These are phyloP conservation scores for Solenopsis fugax DNA, from an alignment of 1,140 invertebrate species.

Conservation along the genomic window DNA sequence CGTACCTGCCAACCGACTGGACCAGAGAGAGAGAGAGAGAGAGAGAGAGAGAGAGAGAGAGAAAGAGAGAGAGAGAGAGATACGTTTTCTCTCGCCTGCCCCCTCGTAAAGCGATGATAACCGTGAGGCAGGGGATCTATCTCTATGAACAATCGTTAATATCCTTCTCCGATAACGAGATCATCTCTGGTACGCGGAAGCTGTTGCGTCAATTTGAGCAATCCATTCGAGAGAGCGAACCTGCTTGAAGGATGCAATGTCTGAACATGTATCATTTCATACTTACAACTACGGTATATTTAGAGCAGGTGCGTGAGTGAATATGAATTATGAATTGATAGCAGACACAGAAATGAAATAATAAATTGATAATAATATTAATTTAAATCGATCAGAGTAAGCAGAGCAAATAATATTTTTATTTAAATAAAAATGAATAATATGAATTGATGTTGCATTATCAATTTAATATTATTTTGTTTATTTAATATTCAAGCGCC, in stretches of 20 bases:
- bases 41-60: too few relatives aligned
- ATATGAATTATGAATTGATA: not conserved
- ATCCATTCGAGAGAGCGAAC: not conserved
- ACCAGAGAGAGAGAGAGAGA: too few relatives aligned
- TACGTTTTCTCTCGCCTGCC: not conserved
- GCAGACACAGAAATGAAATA: not conserved
- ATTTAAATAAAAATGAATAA: not conserved
- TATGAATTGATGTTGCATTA: not conserved
- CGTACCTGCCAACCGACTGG: too few relatives aligned
- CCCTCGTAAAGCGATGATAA: not conserved
- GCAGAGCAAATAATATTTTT: not conserved
- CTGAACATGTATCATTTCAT: not conserved
- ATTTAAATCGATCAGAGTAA: not conserved
- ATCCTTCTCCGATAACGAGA: not conserved
- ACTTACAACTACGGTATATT: not conserved
- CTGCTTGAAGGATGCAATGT: not conserved
- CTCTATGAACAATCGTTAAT: not conserved
- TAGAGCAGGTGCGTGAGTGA: not conserved
- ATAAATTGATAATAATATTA: not conserved
- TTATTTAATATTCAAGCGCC: not conserved
- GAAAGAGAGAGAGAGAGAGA: not conserved
- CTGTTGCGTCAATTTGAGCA: not conserved
- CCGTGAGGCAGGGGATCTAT: not conserved
- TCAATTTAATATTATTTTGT: constrained; percentile 11
- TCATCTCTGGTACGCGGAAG: constrained; percentile 4